Conservation (phyloP, 2,888 invertebrate genomes). For the Drosophila leonis region DNA sequence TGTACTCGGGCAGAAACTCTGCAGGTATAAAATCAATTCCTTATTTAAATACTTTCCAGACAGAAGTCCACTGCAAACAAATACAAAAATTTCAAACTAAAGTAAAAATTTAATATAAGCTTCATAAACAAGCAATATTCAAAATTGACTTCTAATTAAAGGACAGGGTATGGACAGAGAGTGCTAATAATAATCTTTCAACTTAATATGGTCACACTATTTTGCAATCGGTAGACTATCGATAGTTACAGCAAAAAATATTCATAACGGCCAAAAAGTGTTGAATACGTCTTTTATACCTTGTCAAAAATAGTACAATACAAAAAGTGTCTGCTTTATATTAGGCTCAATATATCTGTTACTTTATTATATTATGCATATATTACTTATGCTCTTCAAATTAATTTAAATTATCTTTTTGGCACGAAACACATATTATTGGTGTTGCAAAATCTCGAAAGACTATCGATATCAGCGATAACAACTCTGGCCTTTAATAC, state of each 20-base stretch:
- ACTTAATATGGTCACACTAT: slow-evolving; percentile 18
- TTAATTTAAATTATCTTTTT: background rate
- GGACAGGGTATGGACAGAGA: slow-evolving; percentile 8
- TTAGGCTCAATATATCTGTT: too few relatives aligned
- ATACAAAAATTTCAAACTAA: background rate
- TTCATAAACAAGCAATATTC: background rate
- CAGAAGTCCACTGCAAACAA: background rate
- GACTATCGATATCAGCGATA: slow-evolving; percentile 32
- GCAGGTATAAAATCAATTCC: slow-evolving; percentile 54
- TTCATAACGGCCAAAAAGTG: background rate
- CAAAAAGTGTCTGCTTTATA: background rate
- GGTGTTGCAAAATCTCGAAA: slow-evolving; percentile 10
- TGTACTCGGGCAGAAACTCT: slow-evolving; percentile 36
- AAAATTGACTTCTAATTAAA: background rate
- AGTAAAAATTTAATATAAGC: background rate
- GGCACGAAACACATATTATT: background rate
- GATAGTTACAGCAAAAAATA: background rate
- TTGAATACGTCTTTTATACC: background rate
- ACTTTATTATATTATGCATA: background rate
- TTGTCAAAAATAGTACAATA: background rate
- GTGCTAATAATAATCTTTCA: background rate
- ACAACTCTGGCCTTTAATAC: slow-evolving; percentile 31
- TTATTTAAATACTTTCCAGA: background rate
- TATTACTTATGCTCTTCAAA: background rate
- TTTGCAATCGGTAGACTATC: background rate